A percentile compares a stretch with the other conserved stretches of the same genome.
Evolutionary conservation across 2,888 invertebrate genomes (phyloP).

Genomic region (Clostera curtula): DNA sequence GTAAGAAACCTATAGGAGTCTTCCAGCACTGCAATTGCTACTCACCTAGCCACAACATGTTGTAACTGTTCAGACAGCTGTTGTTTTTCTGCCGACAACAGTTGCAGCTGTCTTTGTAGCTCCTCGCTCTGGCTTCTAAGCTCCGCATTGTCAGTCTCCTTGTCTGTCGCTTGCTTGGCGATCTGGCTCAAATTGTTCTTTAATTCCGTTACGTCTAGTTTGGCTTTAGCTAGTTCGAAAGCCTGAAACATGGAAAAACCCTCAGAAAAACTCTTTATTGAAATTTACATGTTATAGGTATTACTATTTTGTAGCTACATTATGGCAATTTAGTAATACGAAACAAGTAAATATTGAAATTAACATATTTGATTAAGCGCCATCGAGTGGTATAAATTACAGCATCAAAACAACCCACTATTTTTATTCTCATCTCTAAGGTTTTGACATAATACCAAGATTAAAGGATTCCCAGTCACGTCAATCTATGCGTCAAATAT

Average conservation of each 20-base stretch:
- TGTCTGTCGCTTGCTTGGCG: slow-evolving; percentile 47
- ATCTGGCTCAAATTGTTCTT: slow-evolving; percentile 67
- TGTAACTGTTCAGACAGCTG: slow-evolving; percentile 36
- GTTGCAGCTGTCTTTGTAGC: slow-evolving; percentile 32
- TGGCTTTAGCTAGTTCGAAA: slow-evolving; percentile 66
- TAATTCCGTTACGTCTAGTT: slow-evolving; percentile 63
- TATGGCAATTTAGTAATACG: too few relatives aligned
- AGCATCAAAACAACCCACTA: too few relatives aligned
- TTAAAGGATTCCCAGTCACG: too few relatives aligned
- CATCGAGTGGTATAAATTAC: too few relatives aligned
- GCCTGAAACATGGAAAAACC: slow-evolving; percentile 52
- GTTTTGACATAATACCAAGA: too few relatives aligned
- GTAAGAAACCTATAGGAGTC: not conserved
- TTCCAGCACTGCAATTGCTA: not conserved
- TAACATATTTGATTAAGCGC: too few relatives aligned
- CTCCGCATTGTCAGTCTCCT: slow-evolving; percentile 38
- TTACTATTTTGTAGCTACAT: too few relatives aligned
- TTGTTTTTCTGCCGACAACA: slow-evolving; percentile 32
- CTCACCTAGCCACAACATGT: slow-evolving; percentile 35
- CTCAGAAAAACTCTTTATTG: too few relatives aligned
- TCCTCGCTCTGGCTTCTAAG: slow-evolving; percentile 29
- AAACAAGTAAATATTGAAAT: too few relatives aligned
- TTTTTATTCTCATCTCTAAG: too few relatives aligned
- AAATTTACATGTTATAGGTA: too few relatives aligned
- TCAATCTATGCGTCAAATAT: too few relatives aligned